phyloP scores from a whole-genome alignment of 2,888 invertebrate genomes.

The Melangyna quadrimaculata region DNA sequence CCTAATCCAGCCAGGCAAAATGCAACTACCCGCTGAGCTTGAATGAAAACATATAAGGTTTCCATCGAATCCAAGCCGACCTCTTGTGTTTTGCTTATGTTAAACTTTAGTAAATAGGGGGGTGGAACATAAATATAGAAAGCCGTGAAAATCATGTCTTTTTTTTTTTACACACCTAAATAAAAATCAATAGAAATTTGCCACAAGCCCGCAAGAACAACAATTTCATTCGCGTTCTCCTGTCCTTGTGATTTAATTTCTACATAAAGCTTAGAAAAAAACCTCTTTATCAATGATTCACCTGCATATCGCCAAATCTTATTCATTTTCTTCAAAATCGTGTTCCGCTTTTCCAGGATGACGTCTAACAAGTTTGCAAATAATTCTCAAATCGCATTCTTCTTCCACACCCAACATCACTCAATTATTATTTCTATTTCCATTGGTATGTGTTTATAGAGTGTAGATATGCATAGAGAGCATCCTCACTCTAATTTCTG shows the following conservation, averaged over 20 bases:
- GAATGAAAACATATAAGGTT: slow-evolving; percentile 42
- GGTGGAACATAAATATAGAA: background rate
- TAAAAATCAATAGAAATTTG: slow-evolving; percentile 19
- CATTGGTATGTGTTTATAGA: background rate
- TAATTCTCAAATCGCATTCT: slow-evolving; percentile 50
- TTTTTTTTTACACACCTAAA: background rate
- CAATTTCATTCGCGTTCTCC: background rate
- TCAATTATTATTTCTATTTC: slow-evolving; percentile 15
- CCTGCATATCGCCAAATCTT: background rate
- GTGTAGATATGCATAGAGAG: background rate
- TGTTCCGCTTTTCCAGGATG: background rate
- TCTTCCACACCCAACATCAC: slow-evolving; percentile 35
- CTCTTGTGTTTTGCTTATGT: background rate
- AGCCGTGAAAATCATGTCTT: background rate
- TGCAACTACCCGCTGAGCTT: slow-evolving; percentile 59
- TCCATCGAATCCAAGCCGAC: background rate
- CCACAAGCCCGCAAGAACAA: background rate
- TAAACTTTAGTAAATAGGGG: background rate
- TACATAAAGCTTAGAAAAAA: background rate
- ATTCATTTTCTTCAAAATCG: slow-evolving; percentile 20
- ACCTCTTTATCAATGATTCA: background rate
- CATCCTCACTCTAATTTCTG: slow-evolving; percentile 62
- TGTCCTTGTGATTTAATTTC: no score
- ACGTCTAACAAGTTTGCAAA: slow-evolving; percentile 25
- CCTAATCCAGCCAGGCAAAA: slow-evolving; percentile 31